Base-by-base conservation (phyloP, 2,888 invertebrate genomes). In the Exocentrus adspersus region DNA sequence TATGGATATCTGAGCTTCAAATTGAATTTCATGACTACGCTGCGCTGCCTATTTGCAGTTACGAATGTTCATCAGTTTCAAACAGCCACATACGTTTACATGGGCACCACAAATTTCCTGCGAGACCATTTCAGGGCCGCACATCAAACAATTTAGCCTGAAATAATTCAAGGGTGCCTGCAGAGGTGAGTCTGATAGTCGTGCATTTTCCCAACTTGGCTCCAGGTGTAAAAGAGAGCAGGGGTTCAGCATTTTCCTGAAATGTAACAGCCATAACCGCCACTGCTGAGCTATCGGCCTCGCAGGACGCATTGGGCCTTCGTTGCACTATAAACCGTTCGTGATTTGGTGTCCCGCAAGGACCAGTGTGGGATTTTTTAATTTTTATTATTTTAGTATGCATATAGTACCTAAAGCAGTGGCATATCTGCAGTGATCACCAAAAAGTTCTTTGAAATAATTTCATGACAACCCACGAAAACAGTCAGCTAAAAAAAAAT, bases 231-330 rank as follows among this genome's bases (percentile, higher is more conserved):
- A 14, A 37, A 37, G 37, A 24, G 37, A 37, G 14, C n/a, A 3
- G 24, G 24, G 4, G 7, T 24, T 24, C 7, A 4, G 37, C 32
- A 32, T 7, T n/a, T 28, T 42, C 54, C 43, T 42, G 42, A n/a
- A n/a, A 43, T 24, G 19, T n/a, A 12, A 30, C 56, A n/a, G 56
- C 56, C 56, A 57, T 46, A 46, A 32, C 56, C 72, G 70, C 75
- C 79, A 70, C 75, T 79, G 70, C 75, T 80, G 78, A 80, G 74
- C 75, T 79, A 79, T 79, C 70, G 78, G 73, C 75, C 80, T 78
- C 79, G 62, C 69, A 75, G 79, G 78, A 75, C 76, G 74, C 75
- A 77, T 76, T 76, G 76, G 75, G 69, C 72, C 24, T 7, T 7
- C 69, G 70, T 71, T 72, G 76, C 77, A 79, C 78, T 80, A n/a